phyloP scores from a whole-genome alignment of 2,888 invertebrate genomes.

The Sminthurinus aureus region DNA sequence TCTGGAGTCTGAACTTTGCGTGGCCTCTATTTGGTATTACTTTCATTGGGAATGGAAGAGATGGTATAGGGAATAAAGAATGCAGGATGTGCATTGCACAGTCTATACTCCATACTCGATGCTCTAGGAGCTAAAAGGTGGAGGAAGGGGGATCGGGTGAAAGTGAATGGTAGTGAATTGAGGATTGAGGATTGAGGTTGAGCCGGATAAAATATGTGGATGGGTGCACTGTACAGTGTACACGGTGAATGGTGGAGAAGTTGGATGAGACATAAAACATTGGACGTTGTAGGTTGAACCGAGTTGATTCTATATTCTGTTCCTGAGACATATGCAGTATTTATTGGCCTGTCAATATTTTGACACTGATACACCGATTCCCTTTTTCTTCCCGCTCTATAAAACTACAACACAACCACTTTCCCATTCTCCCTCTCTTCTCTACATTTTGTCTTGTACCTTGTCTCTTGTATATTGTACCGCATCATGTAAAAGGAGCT shows the following conservation, averaged over 20 bases:
- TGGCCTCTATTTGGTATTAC: too few relatives aligned
- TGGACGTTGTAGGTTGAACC: background rate
- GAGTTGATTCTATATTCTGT: background rate
- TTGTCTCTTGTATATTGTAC: too few relatives aligned
- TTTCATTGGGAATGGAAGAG: too few relatives aligned
- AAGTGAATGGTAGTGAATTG: background rate
- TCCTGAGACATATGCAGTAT: slow-evolving; percentile 44
- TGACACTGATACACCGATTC: slow-evolving; percentile 57
- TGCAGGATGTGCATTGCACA: too few relatives aligned
- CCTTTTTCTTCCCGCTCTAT: slow-evolving; percentile 32
- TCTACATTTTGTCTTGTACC: background rate
- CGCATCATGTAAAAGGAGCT: too few relatives aligned
- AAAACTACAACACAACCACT: background rate
- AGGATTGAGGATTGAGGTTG: background rate
- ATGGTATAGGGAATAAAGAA: too few relatives aligned
- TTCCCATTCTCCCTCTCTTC: background rate
- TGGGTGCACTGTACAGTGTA: too few relatives aligned
- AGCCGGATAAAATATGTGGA: background rate
- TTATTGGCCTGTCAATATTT: slow-evolving; percentile 57
- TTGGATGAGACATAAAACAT: slow-evolving; percentile 10
- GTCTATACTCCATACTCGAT: too few relatives aligned
- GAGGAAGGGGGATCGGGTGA: too few relatives aligned
- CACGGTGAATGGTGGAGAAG: background rate
- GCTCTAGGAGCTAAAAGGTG: too few relatives aligned
- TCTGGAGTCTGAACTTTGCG: too few relatives aligned